Conservation (phyloP, 1,140 invertebrate genomes). For the Hermetia illucens region DNA sequence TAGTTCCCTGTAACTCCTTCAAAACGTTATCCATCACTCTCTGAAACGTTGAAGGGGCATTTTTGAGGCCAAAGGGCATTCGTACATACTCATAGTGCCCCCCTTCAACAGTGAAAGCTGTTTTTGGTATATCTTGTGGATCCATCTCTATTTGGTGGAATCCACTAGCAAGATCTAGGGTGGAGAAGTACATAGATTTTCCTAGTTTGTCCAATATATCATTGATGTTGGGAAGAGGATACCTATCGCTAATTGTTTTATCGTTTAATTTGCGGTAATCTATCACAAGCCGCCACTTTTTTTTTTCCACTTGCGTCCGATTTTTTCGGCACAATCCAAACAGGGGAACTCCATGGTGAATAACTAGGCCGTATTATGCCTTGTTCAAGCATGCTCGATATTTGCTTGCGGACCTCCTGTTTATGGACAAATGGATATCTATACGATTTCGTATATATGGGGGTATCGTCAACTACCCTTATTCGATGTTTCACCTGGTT, state of each 20-base stretch:
- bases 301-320: too few species aligned
- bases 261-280: slow-evolving; percentile 16
- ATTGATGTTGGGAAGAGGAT: slow-evolving; percentile 33
- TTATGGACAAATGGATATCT: slow-evolving; percentile 15
- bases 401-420: slow-evolving; percentile 11
- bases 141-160: slow-evolving; percentile 35
- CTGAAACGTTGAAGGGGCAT: too few species aligned
- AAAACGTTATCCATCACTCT: too few species aligned
- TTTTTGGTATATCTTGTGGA: slow-evolving; percentile 27
- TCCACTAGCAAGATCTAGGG: slow-evolving; percentile 30
- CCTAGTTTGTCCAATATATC: slow-evolving; percentile 22
- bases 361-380: slow-evolving; percentile 6
- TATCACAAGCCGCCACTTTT: too few species aligned
- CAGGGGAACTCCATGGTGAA: too few species aligned
- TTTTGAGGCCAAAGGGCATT: too few species aligned
- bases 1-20: slow-evolving; percentile 1
- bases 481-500: slow-evolving; percentile 16
- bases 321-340: too few species aligned
- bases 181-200: slow-evolving; percentile 19
- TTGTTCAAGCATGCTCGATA: slow-evolving; percentile 1
- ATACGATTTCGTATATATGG: slow-evolving; percentile 13
- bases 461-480: slow-evolving; percentile 5
- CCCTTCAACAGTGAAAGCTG: too few species aligned
- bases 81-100: too few species aligned
- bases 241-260: slow-evolving; percentile 15